Conservation (phyloP, 2,888 invertebrate species). For the Diplazon laetatorius region DNA sequence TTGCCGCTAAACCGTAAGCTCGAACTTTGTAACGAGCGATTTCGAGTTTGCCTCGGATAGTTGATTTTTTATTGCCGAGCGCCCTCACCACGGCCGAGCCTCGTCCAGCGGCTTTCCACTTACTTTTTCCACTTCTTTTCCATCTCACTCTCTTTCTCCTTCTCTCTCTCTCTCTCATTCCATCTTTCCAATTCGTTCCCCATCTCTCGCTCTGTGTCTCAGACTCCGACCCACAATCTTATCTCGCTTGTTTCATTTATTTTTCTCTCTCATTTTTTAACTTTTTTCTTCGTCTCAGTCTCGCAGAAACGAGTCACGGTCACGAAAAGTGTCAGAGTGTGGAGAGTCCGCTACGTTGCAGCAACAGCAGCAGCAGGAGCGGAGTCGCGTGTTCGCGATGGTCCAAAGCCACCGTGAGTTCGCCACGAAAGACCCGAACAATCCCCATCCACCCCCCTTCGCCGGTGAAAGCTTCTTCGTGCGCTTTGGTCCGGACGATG, state of each 20-base stretch:
- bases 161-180: slow-evolving; percentile 3
- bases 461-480: too few relatives aligned
- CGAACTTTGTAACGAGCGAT: slow-evolving; percentile 63
- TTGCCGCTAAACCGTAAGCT: slow-evolving; percentile 19
- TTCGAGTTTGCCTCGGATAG: slow-evolving; percentile 57
- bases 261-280: too few relatives aligned
- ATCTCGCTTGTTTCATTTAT: slow-evolving; percentile 4
- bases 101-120: slow-evolving; percentile 36
- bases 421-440: too few relatives aligned
- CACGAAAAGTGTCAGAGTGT: slow-evolving; percentile 58
- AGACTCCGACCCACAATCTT: slow-evolving; percentile 7
- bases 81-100: slow-evolving; percentile 31
- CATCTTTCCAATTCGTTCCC: background rate
- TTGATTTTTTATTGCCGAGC: slow-evolving; percentile 59
- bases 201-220: background rate
- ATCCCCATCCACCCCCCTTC: too few relatives aligned
- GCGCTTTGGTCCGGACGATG: too few relatives aligned
- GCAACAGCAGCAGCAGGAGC: slow-evolving; percentile 15
- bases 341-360: slow-evolving; percentile 51
- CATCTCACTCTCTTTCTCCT: slow-evolving; percentile 10
- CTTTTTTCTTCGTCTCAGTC: slow-evolving; percentile 41
- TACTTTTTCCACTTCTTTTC: too few relatives aligned
- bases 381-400: too few relatives aligned
- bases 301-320: slow-evolving; percentile 51
- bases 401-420: too few relatives aligned